A percentile compares a stretch with the other conserved stretches of the same genome.
phyloP scores from a whole-genome alignment of 2,888 invertebrate genomes.

The Hirtodrosophila alboralis region DNA sequence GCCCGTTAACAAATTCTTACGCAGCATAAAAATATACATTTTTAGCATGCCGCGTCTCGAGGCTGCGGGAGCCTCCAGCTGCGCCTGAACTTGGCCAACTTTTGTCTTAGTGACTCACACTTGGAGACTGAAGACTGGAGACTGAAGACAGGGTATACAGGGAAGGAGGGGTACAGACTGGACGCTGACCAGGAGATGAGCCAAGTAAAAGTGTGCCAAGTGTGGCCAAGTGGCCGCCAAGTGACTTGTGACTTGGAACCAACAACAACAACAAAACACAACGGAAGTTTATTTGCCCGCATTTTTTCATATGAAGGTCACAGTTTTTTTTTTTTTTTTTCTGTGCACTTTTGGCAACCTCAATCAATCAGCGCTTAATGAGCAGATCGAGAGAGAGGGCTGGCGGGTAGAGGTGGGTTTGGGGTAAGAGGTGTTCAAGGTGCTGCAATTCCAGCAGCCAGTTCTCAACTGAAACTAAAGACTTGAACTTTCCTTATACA shows the following conservation, averaged over 20 bases:
- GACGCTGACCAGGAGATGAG: constrained; percentile 37
- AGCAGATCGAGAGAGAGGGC: constrained; percentile 12
- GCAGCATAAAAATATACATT: constrained; percentile 54
- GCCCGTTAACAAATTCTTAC: constrained; percentile 76
- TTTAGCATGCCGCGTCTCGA: constrained; percentile 20
- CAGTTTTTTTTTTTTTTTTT: constrained; percentile 18
- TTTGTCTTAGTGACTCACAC: constrained; percentile 53
- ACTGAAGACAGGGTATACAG: too few relatives aligned
- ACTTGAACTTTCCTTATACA: constrained; percentile 1
- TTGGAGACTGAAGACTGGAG: too few relatives aligned
- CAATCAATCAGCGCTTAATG: constrained; percentile 72
- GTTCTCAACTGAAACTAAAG: constrained; percentile 4
- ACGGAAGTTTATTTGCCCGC: constrained; percentile 77
- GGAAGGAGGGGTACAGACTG: too few relatives aligned
- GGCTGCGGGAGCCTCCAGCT: constrained; percentile 61
- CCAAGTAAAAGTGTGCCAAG: constrained; percentile 75
- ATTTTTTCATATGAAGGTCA: constrained; percentile 69
- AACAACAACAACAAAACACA: constrained; percentile 8
- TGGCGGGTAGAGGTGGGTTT: background rate
- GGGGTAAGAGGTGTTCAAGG: constrained; percentile 7
- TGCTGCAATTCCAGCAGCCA: constrained; percentile 39
- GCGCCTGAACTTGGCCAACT: constrained; percentile 73
- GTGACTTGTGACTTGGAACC: constrained; percentile 12
- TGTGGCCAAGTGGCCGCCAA: constrained; percentile 44
- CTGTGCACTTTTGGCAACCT: constrained; percentile 57